Evolutionary conservation across 1,140 invertebrate genomes (phyloP), one percentile per base, ranked within the genome.

Genomic region (Brachionus rotundiformis): DNA sequence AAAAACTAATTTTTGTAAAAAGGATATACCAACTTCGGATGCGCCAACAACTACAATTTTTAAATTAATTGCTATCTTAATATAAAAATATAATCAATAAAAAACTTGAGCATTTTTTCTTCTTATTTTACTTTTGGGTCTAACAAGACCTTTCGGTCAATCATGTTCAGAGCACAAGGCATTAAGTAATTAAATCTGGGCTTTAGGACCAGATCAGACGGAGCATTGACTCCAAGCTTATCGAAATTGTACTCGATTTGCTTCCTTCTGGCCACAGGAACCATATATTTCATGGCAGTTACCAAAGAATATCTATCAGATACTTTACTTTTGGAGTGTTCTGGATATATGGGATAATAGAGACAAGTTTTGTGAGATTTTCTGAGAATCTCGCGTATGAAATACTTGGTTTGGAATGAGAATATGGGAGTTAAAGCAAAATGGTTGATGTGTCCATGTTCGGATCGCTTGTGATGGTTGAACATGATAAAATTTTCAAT

Each of bases 41-140:
- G 91, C 92, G 0, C 93, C 93, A 0, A 93, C 90, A 5, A 93
- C 90, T 0, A 93, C 91, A 71, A 94, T 92, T 82, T 90, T 90
- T 7, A 88, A 85, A 85, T 89, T 89, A 41, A 89, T 87, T n/a
- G 86, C 86, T 1, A 87, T 85, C 87, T 88, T 68, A n/a, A 83
- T n/a, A n/a, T n/a, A n/a, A n/a, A n/a, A n/a, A n/a, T n/a, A n/a
- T n/a, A n/a, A n/a, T n/a, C n/a, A n/a, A n/a, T n/a, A n/a, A n/a
- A n/a, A n/a, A n/a, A n/a, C n/a, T n/a, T n/a, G n/a, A n/a, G n/a
- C n/a, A 36, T 44, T 33, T 16, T 82, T 31, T 31, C 0, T n/a
- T 27, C 13, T 31, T 23, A 4, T 31, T 73, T 59, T 83, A 88
- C 86, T 84, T 88, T 89, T 39, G 86, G 86, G 82, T 88, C 87